Evolutionary conservation across 2,797 vertebrate species (phyloP).

Genomic region (Thripadectes ignobilis): DNA sequence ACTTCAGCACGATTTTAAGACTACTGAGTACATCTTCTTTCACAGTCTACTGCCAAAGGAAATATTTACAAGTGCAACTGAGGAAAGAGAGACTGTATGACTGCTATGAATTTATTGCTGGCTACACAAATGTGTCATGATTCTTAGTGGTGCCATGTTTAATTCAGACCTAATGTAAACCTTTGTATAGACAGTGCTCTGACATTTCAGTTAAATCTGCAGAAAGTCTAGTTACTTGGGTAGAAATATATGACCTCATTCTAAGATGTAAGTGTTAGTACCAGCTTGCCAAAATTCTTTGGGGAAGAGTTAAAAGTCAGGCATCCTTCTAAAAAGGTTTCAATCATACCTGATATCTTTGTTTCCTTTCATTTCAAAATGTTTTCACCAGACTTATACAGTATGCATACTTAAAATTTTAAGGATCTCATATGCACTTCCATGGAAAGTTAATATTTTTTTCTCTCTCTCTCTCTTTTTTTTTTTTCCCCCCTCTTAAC

Average conservation of each 20-base stretch:
- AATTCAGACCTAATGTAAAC: conserved; percentile 44
- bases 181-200: background rate
- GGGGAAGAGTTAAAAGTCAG: background rate
- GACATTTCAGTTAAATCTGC: background rate
- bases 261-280: background rate
- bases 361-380: background rate
- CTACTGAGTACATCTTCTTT: background rate
- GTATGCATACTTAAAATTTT: background rate
- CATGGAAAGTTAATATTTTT: background rate
- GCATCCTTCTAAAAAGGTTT: background rate
- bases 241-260: conserved; percentile 6
- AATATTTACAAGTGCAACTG: conserved; percentile 40
- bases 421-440: background rate
- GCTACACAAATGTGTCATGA: background rate
- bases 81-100: background rate
- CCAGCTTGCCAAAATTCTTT: background rate
- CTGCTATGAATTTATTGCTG: conserved; percentile 34
- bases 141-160: conserved; percentile 8
- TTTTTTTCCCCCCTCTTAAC: too few relatives aligned
- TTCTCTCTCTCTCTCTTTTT: background rate
- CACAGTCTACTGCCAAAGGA: conserved; percentile 16
- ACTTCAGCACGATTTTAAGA: background rate
- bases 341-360: background rate
- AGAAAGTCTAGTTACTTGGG: background rate
- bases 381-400: background rate